Evolutionary conservation across 2,888 invertebrate genomes (phyloP), one percentile per base, ranked within the genome.

Genomic region (Bombylius major): DNA sequence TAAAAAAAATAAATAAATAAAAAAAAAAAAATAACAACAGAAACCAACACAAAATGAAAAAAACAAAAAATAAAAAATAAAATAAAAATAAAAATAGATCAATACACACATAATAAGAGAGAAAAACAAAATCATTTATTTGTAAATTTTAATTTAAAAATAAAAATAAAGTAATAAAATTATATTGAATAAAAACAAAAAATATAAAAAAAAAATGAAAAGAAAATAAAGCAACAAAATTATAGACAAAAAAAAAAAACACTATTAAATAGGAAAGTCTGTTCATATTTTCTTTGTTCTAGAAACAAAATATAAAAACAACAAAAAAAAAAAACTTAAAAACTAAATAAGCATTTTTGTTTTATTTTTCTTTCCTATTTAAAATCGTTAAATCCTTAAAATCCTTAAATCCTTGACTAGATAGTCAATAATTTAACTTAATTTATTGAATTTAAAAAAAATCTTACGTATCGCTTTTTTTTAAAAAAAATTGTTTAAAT

Each of bases 41-140:
- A 61, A 57, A 59, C 62, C 61, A 62, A 62, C n/a, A 53, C 14
- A 56, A 48, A 7, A 65, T 63, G 60, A 63, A 64, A 57, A 61
- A 58, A n/a, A n/a, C n/a, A n/a, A n/a, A 23, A 63, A 63, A 54
- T 31, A 42, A 31, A 36, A 50, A 42, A 36, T 50, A 42, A 50
- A 45, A 32, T 42, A 11, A 42, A n/a, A 11, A 54, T 12, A 11
- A 49, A 50, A 39, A 47, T 33, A 50, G 34, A 45, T 12, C 23
- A 33, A 46, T 23, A 49, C 13, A 49, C 12, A 32, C 42, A 12
- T 45, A 46, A 46, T 34, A 34, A 54, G 45, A 54, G 5, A 33
- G n/a, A 34, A 23, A 52, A 47, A 44, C n/a, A 45, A 47, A 23
- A 34, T 39, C 9, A 47, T 36, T n/a, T 8, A 47, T 34, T 34